Conservation (phyloP, 2,113 vertebrate species). For the Geothlypis trichas region DNA sequence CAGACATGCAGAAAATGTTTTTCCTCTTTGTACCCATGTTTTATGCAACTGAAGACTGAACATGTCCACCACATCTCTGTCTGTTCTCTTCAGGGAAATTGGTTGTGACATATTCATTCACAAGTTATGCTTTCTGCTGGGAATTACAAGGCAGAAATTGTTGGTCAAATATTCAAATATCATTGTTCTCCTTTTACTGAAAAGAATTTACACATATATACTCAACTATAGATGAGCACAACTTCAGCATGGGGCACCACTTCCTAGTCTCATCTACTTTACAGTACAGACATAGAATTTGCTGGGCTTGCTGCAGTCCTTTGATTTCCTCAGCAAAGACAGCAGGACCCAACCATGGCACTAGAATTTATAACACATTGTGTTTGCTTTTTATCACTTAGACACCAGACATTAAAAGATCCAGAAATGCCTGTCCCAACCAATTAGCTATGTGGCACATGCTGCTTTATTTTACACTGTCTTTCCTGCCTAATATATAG, state of each 20-base stretch:
- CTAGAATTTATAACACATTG: neutral
- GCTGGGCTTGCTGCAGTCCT: neutral
- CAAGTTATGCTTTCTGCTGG: neutral
- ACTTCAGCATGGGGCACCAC: neutral
- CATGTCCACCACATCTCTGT: neutral
- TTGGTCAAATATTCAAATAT: neutral
- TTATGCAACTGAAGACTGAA: neutral
- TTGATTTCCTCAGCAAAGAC: neutral
- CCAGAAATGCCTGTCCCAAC: neutral
- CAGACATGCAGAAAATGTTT: neutral
- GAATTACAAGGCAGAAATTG: neutral
- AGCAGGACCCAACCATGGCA: neutral
- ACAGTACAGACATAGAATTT: neutral
- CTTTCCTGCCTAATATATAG: neutral
- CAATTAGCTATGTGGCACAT: neutral
- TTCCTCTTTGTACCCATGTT: neutral
- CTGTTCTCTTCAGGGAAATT: neutral
- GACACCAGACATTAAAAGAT: neutral
- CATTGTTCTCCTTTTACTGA: neutral
- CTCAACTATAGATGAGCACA: fast-evolving
- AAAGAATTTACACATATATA: neutral
- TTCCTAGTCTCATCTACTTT: neutral
- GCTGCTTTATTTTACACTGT: neutral
- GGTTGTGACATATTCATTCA: neutral
- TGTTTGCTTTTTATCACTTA: neutral